Base-by-base conservation (phyloP, 2,797 vertebrate genomes). In the Lepus oiostolus region DNA sequence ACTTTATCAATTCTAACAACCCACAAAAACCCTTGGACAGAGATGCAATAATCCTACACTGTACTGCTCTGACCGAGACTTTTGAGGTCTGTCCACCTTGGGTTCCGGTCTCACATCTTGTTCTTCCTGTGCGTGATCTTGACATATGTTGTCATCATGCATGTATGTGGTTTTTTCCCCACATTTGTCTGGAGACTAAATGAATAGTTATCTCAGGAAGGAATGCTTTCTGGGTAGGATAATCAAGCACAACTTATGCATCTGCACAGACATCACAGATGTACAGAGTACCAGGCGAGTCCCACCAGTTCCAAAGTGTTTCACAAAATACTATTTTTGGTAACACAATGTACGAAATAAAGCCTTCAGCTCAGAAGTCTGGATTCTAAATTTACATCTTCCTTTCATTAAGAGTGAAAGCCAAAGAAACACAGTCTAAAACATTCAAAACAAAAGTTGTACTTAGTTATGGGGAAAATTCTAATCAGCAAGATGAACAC, bases 391-490 rank as follows among this genome's bases (percentile, higher is more conserved):
- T 50, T 4, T 2, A 82, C 19, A 88, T 77, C 14, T 85, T 95
- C 22, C 32, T 86, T 88, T 74, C 58, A 80, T 5, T 93, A 80
- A 93, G 83, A 26, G 88, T 85, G 74, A 63, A 90, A 94, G 86
- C 76, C 93, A 28, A 35, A 93, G 92, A 96, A 93, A 38, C 79
- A 58, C 68, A 90, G 72, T 80, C 24, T 81, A 82, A 91, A 91
- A 63, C 12, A 47, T 47, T 11, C 9, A 47, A 47, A 8, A 47
- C 42, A 47, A 8, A 47, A 1, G 42, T 47, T 9, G 42, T 47
- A 9, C 42, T 47, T 47, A 47, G 42, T 47, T 47, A 47, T 47
- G 42, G 42, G 8, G 42, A 47, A 47, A 47, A 9, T 47, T 47
- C 38, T 47, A 47, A 24, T 68, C 67, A 76, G 68, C 30, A 92